Base-by-base conservation (phyloP, 2,113 vertebrate genomes). In the Notothenia rossii region DNA sequence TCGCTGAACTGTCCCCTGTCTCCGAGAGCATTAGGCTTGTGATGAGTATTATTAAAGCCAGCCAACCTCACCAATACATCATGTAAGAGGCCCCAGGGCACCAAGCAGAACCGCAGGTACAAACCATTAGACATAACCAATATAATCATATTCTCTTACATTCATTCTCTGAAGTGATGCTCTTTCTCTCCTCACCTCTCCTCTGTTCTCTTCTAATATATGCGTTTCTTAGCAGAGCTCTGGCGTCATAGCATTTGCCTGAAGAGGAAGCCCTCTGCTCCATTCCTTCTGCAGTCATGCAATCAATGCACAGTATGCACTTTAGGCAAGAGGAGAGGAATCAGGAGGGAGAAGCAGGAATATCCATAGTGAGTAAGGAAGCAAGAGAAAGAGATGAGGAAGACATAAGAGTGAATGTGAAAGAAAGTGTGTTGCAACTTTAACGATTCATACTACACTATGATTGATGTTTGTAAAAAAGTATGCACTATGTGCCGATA, bases 211-310 rank as follows among this genome's bases (percentile, higher is more conserved):
- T 53, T 76, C 62, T 86, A 84, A 87, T 83, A 58, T 55, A 83
- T 80, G 87, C 72, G 17, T 75, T 87, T 51, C 69, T 84, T 85
- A 86, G 83, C 62, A 74, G 65, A 84, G 86, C 82, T 80, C 79
- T 89, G 85, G 73, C 45, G 63, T 82, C 75, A 86, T 53, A 87
- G 83, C 76, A 62, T 62, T 84, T 83, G 76, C 85, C 87, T 74
- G 59, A 82, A 72, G 80, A 72, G 74, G 86, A 86, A 71, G 40
- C 81, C 79, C 77, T 88, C 75, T 84, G 82, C 85, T 93, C 83
- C 79, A 75, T 88, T 84, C 82, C 75, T 79, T 79, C 86, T 87
- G 79, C 86, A 91, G 87, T 93, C 75, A 88, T 75, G 73, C 72
- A 83, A 77, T 64, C 71, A 82, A 69, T 74, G 40, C 60, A 79